phyloP scores from a whole-genome alignment of 1,140 invertebrate genomes.

The Sycophila sp. region DNA sequence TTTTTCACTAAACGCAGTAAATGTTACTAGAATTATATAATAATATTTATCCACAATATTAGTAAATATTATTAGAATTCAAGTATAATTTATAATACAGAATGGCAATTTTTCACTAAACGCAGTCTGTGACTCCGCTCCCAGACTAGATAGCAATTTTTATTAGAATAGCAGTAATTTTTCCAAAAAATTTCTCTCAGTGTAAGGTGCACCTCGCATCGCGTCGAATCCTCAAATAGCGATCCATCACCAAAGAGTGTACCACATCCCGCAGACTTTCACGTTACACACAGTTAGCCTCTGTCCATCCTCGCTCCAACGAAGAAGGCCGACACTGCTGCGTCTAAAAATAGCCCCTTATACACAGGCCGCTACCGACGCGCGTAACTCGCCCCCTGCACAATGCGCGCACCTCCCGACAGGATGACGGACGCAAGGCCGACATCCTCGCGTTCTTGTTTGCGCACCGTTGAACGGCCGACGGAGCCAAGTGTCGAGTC shows the following conservation, averaged over 20 bases:
- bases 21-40: too few relatives aligned
- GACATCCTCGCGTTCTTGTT: background rate
- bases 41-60: too few relatives aligned
- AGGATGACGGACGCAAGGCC: background rate
- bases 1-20: too few relatives aligned
- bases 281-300: background rate
- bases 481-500: constrained; percentile 17
- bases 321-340: background rate
- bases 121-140: too few relatives aligned
- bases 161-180: too few relatives aligned
- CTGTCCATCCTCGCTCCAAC: background rate
- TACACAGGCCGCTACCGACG: background rate
- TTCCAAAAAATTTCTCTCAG: too few relatives aligned
- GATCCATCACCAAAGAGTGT: background rate
- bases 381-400: background rate
- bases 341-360: constrained; percentile 13
- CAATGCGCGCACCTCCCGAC: background rate
- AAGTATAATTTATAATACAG: too few relatives aligned
- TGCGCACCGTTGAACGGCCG: background rate
- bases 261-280: background rate
- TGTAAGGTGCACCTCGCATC: too few relatives aligned
- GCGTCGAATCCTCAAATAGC: background rate
- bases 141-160: too few relatives aligned
- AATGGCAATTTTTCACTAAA: too few relatives aligned
- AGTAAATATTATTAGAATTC: too few relatives aligned